Evolutionary conservation across 2,888 invertebrate species (phyloP).

Genomic region (Dusona sp.): DNA sequence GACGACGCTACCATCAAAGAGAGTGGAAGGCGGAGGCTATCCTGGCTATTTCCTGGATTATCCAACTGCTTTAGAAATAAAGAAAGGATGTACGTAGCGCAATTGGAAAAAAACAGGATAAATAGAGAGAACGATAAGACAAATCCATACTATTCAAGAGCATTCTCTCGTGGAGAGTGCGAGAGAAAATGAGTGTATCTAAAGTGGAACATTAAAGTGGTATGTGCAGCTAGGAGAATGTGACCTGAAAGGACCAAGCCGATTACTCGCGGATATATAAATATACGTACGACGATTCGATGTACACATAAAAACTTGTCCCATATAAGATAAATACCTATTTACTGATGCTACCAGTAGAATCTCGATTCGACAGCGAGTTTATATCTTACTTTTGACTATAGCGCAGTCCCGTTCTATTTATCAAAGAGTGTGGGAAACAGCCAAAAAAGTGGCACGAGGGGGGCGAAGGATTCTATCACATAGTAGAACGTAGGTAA

Average conservation of each 20-base stretch:
- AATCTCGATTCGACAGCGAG: slow-evolving; percentile 38
- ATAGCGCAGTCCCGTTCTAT: slow-evolving; percentile 11
- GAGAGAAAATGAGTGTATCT: slow-evolving; percentile 22
- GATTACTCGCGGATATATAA: background rate
- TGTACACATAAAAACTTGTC: slow-evolving; percentile 22
- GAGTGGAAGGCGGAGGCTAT: slow-evolving; percentile 42
- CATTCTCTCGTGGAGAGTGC: background rate
- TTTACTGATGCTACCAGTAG: slow-evolving; percentile 37
- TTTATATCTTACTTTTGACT: slow-evolving; percentile 35
- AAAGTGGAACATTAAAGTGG: slow-evolving; percentile 24
- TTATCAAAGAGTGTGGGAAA: slow-evolving; percentile 4
- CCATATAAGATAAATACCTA: slow-evolving; percentile 24
- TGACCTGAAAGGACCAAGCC: background rate
- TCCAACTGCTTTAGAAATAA: slow-evolving; percentile 33
- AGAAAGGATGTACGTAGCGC: slow-evolving; percentile 4
- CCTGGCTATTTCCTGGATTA: slow-evolving; percentile 41
- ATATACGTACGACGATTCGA: slow-evolving; percentile 29
- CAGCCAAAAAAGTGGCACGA: slow-evolving; percentile 18
- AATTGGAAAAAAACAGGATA: background rate
- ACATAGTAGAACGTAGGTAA: background rate
- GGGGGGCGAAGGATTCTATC: background rate
- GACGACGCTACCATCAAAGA: slow-evolving; percentile 58
- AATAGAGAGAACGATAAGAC: slow-evolving; percentile 15
- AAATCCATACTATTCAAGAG: slow-evolving; percentile 31
- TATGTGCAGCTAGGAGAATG: slow-evolving; percentile 1